Base-by-base conservation (phyloP, 1,140 invertebrate genomes). In the Zaprionus ornatus region DNA sequence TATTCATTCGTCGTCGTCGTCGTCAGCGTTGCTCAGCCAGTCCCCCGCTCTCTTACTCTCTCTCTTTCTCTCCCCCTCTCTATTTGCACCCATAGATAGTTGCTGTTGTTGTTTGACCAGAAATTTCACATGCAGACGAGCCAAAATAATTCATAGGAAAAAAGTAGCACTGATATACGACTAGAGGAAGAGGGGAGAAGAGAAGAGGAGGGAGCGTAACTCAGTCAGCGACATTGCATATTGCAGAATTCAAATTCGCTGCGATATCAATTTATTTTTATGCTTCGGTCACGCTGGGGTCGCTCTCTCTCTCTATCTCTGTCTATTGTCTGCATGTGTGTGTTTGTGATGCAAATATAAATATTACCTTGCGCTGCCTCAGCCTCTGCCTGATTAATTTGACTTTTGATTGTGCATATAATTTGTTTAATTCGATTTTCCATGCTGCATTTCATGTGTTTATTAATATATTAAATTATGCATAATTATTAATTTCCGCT, bases 261-360 rank as follows among this genome's bases (percentile, higher is more conserved):
- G 77, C 59, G 69, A 83, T 86, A 87, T 80, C 84, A 87, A 88
- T 80, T 87, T 88, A 88, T 87, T 86, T 80, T 87, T 87, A 79
- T 82, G 82, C 74, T 65, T 68, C 65, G 77, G 50, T 65, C 63
- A 59, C 67, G 62, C 70, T 42, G 42, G 37, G 54, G 29, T 32
- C 29, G 32, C 32, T 27, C n/a, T 19, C 19, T 57, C 21, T 17
- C 42, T 29, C 17, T 21, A 6, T 13, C 19, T 15, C 37, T 21
- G 27, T 15, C 12, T 19, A 15, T 7, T 9, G 17, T 10, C 19
- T 7, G 15, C 42, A 19, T 48, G 4, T 23, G 25, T 67, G 21
- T 55, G 7, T 61, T 13, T 17, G n/a, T 50, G 45, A 17, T 21
- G 19, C 61, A 27, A 66, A 65, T 67, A 55, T 77, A 68, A 64